Evolutionary conservation across 2,888 invertebrate genomes (phyloP).

Genomic region (Drosophila recens): DNA sequence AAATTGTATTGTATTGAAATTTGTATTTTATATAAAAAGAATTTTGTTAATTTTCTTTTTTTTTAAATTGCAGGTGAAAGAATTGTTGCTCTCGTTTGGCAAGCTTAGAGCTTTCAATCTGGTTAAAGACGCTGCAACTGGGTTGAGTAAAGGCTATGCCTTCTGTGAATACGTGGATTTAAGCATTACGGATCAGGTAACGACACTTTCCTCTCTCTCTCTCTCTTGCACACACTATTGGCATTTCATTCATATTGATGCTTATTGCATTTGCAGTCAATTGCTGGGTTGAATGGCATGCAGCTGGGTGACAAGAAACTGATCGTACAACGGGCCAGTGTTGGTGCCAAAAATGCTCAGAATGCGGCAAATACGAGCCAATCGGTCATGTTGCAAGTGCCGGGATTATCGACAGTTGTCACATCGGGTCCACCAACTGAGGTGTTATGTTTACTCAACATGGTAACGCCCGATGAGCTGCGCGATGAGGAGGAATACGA

Average conservation of each 20-base stretch:
- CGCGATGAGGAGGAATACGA: constrained; percentile 99
- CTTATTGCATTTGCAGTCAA: constrained; percentile 89
- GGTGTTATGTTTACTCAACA: constrained; percentile 97
- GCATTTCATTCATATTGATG: neutral
- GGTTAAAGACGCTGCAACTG: constrained; percentile 99
- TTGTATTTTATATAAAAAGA: too few species aligned
- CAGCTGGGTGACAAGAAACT: constrained; percentile 99
- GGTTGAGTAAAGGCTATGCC: constrained; percentile 99
- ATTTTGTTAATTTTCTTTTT: too few species aligned
- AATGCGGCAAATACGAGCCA: constrained; percentile 87
- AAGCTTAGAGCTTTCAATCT: constrained; percentile 99
- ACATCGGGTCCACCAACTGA: constrained; percentile 98
- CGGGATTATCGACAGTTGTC: constrained; percentile 95
- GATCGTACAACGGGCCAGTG: constrained; percentile 98
- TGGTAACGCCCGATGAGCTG: constrained; percentile 98
- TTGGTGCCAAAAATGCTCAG: constrained; percentile 97
- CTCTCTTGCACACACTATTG: neutral
- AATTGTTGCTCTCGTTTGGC: constrained; percentile 98
- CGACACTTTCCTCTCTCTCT: constrained; percentile 2
- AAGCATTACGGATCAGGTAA: constrained; percentile 97
- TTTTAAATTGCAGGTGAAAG: constrained; percentile 93
- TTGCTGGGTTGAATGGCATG: constrained; percentile 99
- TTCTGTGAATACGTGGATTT: constrained; percentile 99
- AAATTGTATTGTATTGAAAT: too few species aligned
- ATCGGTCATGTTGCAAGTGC: constrained; percentile 85